These are phyloP conservation scores for Pammene fasciana DNA, from an alignment of 2,888 invertebrate genomes.

Conservation along the genomic window DNA sequence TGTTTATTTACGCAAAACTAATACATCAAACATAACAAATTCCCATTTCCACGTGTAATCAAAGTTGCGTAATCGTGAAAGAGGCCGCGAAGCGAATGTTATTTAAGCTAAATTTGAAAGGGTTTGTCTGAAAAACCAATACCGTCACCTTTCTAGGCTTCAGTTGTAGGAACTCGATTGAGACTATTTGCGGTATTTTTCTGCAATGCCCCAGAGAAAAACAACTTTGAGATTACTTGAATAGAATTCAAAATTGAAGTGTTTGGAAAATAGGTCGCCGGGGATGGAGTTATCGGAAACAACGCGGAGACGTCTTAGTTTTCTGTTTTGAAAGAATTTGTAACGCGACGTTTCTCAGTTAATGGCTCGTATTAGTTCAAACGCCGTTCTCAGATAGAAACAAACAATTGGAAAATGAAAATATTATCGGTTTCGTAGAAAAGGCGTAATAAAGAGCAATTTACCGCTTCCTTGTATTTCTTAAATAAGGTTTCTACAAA, in stretches of 20 bases:
- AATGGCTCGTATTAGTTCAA: slow-evolving; percentile 33
- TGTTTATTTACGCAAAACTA: background rate
- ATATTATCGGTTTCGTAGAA: slow-evolving; percentile 7
- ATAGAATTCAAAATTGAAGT: slow-evolving; percentile 1
- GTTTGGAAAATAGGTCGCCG: slow-evolving; percentile 22
- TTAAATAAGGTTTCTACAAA: background rate
- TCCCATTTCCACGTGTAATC: background rate
- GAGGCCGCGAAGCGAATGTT: background rate
- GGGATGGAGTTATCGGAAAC: slow-evolving; percentile 39
- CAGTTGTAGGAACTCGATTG: slow-evolving; percentile 31
- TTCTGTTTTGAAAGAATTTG: slow-evolving; percentile 41
- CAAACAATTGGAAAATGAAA: slow-evolving; percentile 9
- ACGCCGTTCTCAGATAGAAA: slow-evolving; percentile 7
- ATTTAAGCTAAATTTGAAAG: slow-evolving; percentile 19
- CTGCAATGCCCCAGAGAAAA: slow-evolving; percentile 9
- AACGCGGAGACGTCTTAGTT: slow-evolving; percentile 40
- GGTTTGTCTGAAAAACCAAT: slow-evolving; percentile 5
- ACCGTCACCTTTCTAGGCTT: slow-evolving; percentile 34
- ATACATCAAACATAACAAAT: background rate
- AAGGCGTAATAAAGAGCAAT: background rate
- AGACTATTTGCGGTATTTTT: slow-evolving; percentile 38
- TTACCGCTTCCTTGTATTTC: background rate
- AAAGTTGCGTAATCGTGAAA: slow-evolving; percentile 1
- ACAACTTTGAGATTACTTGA: background rate
- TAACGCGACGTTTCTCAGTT: slow-evolving; percentile 35